Percentiles rank a stretch among this genome's conserved stretches.
Conservation (phyloP, 2,797 vertebrate genomes). For the Mastacembelus armatus region DNA sequence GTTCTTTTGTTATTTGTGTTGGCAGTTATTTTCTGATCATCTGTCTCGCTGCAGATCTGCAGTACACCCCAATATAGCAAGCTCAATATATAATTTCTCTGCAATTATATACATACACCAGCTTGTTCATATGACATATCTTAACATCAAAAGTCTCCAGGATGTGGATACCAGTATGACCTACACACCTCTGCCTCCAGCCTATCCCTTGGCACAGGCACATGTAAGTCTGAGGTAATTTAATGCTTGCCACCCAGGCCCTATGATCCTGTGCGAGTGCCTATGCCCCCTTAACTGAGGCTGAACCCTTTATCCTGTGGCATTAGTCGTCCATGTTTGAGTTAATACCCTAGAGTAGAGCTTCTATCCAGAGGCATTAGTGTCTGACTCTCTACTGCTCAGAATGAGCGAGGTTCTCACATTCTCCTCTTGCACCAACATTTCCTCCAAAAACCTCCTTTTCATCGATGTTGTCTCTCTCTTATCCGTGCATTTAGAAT, state of each 20-base stretch:
- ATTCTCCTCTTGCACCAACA: constrained; percentile 38
- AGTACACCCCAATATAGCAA: constrained; percentile 7
- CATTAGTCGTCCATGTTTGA: constrained; percentile 83
- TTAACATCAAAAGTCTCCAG: constrained; percentile 47
- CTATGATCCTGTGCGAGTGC: constrained; percentile 75
- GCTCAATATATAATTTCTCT: constrained; percentile 11
- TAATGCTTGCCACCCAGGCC: constrained; percentile 73
- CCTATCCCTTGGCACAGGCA: constrained; percentile 60
- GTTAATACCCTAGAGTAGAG: constrained; percentile 81
- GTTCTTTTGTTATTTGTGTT: background rate
- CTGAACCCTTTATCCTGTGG: constrained; percentile 79
- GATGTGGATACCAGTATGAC: constrained; percentile 38
- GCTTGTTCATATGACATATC: constrained; percentile 33
- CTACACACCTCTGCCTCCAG: constrained; percentile 52
- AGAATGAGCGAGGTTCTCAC: constrained; percentile 57
- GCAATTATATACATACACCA: too few species aligned
- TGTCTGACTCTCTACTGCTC: constrained; percentile 73
- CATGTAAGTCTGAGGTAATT: constrained; percentile 69
- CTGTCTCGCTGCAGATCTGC: constrained; percentile 11
- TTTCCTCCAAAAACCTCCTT: too few species aligned
- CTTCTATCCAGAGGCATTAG: constrained; percentile 78
- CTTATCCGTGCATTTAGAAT: constrained; percentile 43
- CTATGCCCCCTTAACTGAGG: constrained; percentile 77
- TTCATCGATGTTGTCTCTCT: constrained; percentile 37
- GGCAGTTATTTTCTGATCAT: constrained; percentile 10